These are phyloP conservation scores for Hydrozoanthus tunicans DNA, from an alignment of 64 coral and sea anemone genomes.

Conservation along the genomic window DNA sequence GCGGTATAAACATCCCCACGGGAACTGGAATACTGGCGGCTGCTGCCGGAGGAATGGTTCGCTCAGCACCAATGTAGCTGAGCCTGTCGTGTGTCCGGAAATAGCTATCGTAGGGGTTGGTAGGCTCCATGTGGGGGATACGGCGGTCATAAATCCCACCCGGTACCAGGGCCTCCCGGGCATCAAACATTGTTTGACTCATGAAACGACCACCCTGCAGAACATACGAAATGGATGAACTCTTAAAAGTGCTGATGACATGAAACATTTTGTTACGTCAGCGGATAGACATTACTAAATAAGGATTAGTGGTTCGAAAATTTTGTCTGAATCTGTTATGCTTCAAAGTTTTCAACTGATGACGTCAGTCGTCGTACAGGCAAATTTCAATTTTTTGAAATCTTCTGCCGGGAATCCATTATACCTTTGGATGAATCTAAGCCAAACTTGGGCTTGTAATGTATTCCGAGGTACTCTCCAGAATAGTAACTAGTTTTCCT, in stretches of 20 bases:
- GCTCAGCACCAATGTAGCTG: slow-evolving; percentile 94
- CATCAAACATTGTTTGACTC: slow-evolving; percentile 99
- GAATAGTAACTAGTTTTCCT: too few relatives aligned
- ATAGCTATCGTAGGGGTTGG: slow-evolving; percentile 88
- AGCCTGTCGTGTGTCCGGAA: slow-evolving; percentile 94
- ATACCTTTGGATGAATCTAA: too few relatives aligned
- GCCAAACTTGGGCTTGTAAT: too few relatives aligned
- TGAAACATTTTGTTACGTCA: not conserved
- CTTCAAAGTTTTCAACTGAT: too few relatives aligned
- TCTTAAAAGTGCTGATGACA: not conserved
- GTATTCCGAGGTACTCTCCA: too few relatives aligned
- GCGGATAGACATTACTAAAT: too few relatives aligned
- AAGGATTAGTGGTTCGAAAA: too few relatives aligned
- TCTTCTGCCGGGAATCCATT: too few relatives aligned
- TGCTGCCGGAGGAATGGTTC: slow-evolving; percentile 87
- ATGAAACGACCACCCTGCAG: slow-evolving; percentile 95
- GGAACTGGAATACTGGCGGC: slow-evolving; percentile 96
- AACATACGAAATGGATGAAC: not conserved
- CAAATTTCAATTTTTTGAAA: too few relatives aligned
- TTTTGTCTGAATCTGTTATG: too few relatives aligned
- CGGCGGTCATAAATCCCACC: slow-evolving; percentile 85
- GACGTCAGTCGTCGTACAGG: too few relatives aligned
- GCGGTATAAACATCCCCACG: slow-evolving; percentile 97
- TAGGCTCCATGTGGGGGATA: slow-evolving; percentile 89
- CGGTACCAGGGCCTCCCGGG: slow-evolving; percentile 90